phyloP scores from a whole-genome alignment of 1,140 invertebrate species.

The Drosophila persimilis region DNA sequence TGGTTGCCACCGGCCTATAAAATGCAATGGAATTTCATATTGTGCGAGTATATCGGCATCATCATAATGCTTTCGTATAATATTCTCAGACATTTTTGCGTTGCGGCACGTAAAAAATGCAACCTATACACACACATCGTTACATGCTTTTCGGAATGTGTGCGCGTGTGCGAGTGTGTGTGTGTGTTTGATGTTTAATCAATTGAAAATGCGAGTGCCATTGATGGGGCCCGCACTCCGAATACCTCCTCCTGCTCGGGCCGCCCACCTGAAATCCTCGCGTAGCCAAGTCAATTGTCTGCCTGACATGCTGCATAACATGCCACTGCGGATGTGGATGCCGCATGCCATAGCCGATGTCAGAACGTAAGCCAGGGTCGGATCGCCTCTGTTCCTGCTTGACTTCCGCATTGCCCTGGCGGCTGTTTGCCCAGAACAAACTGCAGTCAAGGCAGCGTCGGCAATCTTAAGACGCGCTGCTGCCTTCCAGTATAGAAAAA shows the following conservation, averaged over 20 bases:
- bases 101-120: conserved; percentile 78
- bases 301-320: conserved; percentile 32
- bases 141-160: background rate
- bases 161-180: background rate
- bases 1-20: conserved; percentile 57
- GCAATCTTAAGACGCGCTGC: conserved; percentile 53
- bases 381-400: conserved; percentile 9
- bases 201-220: conserved; percentile 69
- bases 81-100: conserved; percentile 70
- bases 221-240: conserved; percentile 25
- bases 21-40: conserved; percentile 81
- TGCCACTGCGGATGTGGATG: background rate
- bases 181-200: conserved; percentile 71
- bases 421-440: conserved; percentile 69
- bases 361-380: conserved; percentile 24
- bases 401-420: conserved; percentile 61
- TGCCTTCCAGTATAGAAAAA: conserved; percentile 49
- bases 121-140: conserved; percentile 36
- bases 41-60: conserved; percentile 55
- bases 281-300: conserved; percentile 56
- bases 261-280: conserved; percentile 7
- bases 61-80: conserved; percentile 71
- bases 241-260: background rate
- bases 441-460: conserved; percentile 38
- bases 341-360: background rate